Base-by-base conservation (phyloP, 2,888 invertebrate species). In the Torymus aiolomorphi region DNA sequence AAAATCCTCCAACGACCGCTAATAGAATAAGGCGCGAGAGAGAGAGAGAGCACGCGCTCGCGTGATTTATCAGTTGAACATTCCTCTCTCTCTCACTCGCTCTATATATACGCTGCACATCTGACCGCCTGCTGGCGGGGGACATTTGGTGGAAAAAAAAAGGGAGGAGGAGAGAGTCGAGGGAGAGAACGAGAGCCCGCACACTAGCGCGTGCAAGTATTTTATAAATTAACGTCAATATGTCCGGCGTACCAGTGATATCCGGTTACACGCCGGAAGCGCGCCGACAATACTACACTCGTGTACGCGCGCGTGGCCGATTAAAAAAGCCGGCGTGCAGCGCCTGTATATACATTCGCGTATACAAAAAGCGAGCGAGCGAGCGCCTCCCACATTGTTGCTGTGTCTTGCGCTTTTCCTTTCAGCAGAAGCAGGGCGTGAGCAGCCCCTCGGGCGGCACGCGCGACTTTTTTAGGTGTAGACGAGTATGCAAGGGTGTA, bases 211-310 rank as follows among this genome's bases (percentile, higher is more conserved):
- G 86, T 86, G 85, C 87, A 89, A 88, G 88, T 90, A 89, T 90
- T 90, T 90, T 90, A 88, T 88, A 89, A 90, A 89, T 90, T 90
- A 89, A 90, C 89, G 89, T 89, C 89, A 89, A 89, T 89, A 88
- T 85, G 86, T 85, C 84, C 85, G 84, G 83, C 87, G 85, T 57
- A 69, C 65, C 69, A 86, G 85, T 84, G 86, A 88, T 89, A 90
- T 90, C 90, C 88, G 88, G 88, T 90, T 90, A 89, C 88, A 76
- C 70, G 86, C 89, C 90, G 90, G 90, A 90, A 90, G 87, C 86
- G 80, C 83, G 31, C 84, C 84, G 86, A 89, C 89, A 88, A 87
- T 87, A 84, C 82, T 31, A 84, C 86, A 84, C 84, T 86, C 85
- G 86, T 85, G 82, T 84, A n/a, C n/a, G n/a, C n/a, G 83, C 82